These are phyloP conservation scores for Chironomus striatipennis DNA, from an alignment of 1,140 invertebrate species.

Conservation along the genomic window DNA sequence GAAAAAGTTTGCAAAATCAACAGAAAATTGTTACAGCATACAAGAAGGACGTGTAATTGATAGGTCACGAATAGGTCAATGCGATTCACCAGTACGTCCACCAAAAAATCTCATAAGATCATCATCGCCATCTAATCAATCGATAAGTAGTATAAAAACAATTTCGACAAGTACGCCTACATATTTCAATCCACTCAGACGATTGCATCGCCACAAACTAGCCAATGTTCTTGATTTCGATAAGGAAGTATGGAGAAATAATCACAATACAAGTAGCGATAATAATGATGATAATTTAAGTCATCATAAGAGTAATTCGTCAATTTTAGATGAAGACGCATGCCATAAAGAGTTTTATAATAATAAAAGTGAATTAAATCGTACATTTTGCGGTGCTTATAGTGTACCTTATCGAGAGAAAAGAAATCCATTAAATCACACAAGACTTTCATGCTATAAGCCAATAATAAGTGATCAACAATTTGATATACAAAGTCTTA, in stretches of 20 bases:
- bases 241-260: background rate
- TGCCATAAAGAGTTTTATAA: background rate
- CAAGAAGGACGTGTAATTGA: background rate
- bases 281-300: background rate
- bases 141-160: background rate
- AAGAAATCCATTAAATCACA: constrained; percentile 8
- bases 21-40: constrained; percentile 20
- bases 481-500: background rate
- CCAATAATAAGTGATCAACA: background rate
- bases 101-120: background rate
- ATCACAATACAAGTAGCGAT: background rate
- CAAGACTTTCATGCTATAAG: background rate
- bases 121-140: background rate
- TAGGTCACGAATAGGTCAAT: background rate
- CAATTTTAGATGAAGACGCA: background rate
- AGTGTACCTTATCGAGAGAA: background rate
- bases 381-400: background rate
- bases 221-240: background rate
- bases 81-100: background rate
- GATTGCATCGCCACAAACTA: background rate
- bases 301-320: background rate
- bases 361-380: background rate
- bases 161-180: background rate
- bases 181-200: background rate
- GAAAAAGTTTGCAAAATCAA: constrained; percentile 11